These are phyloP conservation scores for Coecobrya sp. DNA, from an alignment of 2,888 invertebrate genomes.

Conservation along the genomic window DNA sequence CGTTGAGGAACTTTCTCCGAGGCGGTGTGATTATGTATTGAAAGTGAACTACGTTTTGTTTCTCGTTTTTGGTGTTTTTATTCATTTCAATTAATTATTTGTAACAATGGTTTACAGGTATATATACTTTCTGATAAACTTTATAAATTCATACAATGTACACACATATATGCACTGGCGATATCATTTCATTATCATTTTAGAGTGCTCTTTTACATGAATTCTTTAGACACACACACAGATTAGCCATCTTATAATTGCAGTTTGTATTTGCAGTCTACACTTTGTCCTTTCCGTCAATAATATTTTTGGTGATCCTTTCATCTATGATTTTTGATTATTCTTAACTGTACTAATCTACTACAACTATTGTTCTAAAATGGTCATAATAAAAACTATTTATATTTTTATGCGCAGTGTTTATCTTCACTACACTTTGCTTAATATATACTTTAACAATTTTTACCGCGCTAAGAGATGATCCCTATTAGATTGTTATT, in stretches of 20 bases:
- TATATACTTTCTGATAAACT: slow-evolving; percentile 54
- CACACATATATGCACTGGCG: slow-evolving; percentile 26
- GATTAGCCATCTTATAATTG: background rate
- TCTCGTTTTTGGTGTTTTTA: background rate
- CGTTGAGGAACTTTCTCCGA: too few species aligned
- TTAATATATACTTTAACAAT: background rate
- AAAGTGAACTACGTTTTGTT: too few species aligned
- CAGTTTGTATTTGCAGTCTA: background rate
- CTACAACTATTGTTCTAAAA: background rate
- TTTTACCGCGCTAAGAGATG: background rate
- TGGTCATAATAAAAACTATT: slow-evolving; percentile 54
- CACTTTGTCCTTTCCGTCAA: background rate
- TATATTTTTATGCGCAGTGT: slow-evolving; percentile 16
- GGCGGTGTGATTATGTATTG: too few species aligned
- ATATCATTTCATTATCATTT: background rate
- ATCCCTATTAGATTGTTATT: slow-evolving; percentile 22
- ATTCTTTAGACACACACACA: background rate
- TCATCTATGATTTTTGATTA: background rate
- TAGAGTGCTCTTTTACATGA: too few species aligned
- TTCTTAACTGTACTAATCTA: background rate
- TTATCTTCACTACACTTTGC: background rate
- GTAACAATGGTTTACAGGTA: slow-evolving; percentile 50
- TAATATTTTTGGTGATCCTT: slow-evolving; percentile 10
- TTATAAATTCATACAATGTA: slow-evolving; percentile 30
- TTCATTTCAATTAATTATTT: slow-evolving; percentile 3